phyloP scores from a whole-genome alignment of 64 coral and sea anemone species.

The Orbicella faveolata region DNA sequence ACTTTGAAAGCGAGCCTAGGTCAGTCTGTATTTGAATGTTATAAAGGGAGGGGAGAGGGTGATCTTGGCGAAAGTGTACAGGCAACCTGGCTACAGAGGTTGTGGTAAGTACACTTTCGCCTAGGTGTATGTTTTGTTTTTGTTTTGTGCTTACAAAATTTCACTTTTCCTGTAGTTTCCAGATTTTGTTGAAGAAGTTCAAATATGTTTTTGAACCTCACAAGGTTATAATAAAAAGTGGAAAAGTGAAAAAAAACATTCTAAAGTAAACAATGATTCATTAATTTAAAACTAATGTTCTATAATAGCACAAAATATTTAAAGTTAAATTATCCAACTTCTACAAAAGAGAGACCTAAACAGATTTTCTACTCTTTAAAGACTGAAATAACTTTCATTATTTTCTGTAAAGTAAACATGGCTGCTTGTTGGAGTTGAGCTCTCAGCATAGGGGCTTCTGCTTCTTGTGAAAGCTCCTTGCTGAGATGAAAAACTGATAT shows the following conservation, averaged over 20 bases:
- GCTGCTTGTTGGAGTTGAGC: constrained; percentile 41
- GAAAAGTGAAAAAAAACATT: too few relatives aligned
- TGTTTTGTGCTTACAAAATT: neutral
- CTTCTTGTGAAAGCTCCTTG: constrained; percentile 44
- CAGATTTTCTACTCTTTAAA: constrained; percentile 47
- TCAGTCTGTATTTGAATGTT: neutral
- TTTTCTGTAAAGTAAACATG: constrained; percentile 56
- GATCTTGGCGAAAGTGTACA: neutral
- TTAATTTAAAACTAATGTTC: too few relatives aligned
- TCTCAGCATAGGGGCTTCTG: constrained; percentile 37
- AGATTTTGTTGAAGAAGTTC: neutral
- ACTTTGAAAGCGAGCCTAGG: too few relatives aligned
- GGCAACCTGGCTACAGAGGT: too few relatives aligned
- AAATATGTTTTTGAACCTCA: too few relatives aligned
- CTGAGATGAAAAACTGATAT: constrained; percentile 44
- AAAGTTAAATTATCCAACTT: constrained; percentile 56
- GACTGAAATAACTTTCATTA: constrained; percentile 50
- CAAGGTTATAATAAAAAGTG: too few relatives aligned
- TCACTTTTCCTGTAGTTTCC: neutral
- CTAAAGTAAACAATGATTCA: too few relatives aligned
- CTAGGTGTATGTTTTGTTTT: neutral
- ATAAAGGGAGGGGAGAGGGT: neutral
- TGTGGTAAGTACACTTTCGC: neutral
- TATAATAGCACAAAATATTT: too few relatives aligned
- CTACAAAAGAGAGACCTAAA: constrained; percentile 33